phyloP scores from a whole-genome alignment of 2,113 vertebrate genomes.

The Acinonyx jubatus region DNA sequence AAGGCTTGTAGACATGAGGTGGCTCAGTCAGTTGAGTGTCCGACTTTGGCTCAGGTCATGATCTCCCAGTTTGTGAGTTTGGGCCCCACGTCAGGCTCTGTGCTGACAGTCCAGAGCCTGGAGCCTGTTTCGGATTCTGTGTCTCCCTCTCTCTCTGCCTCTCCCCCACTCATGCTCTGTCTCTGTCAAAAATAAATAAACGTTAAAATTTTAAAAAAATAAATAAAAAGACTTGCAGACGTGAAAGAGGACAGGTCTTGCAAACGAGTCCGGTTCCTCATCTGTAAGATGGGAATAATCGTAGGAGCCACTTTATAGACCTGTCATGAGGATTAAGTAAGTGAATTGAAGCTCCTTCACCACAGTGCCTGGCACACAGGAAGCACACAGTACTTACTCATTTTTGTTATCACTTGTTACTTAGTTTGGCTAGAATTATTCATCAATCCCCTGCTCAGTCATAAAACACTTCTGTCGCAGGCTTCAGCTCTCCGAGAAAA shows the following conservation, averaged over 20 bases:
- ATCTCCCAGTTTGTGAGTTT: no score
- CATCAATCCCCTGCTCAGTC: not conserved
- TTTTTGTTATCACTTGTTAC: not conserved
- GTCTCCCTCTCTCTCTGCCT: no score
- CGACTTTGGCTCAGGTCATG: no score
- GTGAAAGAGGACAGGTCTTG: not conserved
- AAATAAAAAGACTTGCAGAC: not conserved
- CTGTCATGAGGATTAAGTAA: not conserved
- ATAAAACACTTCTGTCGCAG: not conserved
- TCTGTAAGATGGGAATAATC: not conserved
- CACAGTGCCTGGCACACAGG: not conserved
- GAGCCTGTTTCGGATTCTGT: no score
- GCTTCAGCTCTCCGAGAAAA: not conserved
- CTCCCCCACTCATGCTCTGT: no score
- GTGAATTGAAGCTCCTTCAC: not conserved
- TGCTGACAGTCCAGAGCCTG: no score
- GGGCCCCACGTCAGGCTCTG: no score
- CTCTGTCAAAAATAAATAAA: no score
- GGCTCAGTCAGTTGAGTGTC: no score
- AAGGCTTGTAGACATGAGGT: not conserved
- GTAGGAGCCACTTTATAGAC: rapidly evolving
- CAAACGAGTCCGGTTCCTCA: not conserved
- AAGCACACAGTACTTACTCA: not conserved
- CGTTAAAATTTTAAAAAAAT: no score
- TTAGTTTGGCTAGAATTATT: not conserved